Conservation (phyloP, 2,888 invertebrate genomes). For the Cephus spinipes region DNA sequence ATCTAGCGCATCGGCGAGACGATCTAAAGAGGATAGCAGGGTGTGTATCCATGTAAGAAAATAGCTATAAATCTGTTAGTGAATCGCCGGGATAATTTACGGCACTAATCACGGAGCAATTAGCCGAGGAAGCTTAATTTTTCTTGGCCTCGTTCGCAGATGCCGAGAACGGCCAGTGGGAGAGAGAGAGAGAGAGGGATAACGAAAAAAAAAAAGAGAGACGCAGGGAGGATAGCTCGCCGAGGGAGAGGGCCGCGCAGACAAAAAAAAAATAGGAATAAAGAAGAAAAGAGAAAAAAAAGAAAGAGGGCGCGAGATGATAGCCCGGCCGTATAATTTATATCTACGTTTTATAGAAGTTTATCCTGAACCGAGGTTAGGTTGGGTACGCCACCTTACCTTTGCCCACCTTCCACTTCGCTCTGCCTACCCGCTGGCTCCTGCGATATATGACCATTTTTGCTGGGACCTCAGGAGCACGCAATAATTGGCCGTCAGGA, state of each 20-base stretch:
- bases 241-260: constrained; percentile 2
- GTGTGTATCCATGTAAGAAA: not conserved
- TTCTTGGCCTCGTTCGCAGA: constrained; percentile 9
- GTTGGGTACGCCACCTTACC: not conserved
- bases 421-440: not conserved
- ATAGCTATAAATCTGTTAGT: constrained; percentile 9
- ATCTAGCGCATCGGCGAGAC: not conserved
- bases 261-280: constrained; percentile 1
- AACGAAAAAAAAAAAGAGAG: not conserved
- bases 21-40: not conserved
- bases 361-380: constrained; percentile 13
- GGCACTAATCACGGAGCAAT: constrained; percentile 17
- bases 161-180: not conserved
- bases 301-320: not conserved
- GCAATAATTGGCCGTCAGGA: constrained; percentile 30
- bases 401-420: not conserved
- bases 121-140: constrained; percentile 16
- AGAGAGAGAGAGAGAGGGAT: not conserved
- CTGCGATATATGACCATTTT: constrained; percentile 32
- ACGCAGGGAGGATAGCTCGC: constrained; percentile 22
- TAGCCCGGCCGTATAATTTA: constrained; percentile 6
- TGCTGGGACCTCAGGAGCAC: constrained; percentile 24
- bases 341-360: constrained; percentile 14
- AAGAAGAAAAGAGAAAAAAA: not conserved
- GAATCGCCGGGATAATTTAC: constrained; percentile 16